A percentile compares a stretch with the other conserved stretches of the same genome.
Evolutionary conservation across 2,797 vertebrate genomes (phyloP).

Genomic region (Acanthis flammea): DNA sequence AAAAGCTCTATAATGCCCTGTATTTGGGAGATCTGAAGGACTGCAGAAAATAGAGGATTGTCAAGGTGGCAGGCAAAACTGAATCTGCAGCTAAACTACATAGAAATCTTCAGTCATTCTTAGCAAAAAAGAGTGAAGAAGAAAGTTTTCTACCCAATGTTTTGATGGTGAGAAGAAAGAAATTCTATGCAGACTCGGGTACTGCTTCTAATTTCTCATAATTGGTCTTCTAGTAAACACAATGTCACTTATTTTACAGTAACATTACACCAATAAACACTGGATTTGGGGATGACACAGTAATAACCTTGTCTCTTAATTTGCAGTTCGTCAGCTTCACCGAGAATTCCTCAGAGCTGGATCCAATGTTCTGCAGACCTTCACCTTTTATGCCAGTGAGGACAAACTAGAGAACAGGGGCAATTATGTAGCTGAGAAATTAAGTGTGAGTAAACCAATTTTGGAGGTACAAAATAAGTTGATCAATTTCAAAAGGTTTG

Average conservation of each 20-base stretch:
- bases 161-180: neutral
- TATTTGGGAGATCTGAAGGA: neutral
- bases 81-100: neutral
- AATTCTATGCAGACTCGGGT: neutral
- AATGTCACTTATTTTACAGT: neutral
- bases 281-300: neutral
- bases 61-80: neutral
- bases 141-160: neutral
- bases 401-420: slow-evolving; percentile 96
- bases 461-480: neutral
- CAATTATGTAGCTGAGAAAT: slow-evolving; percentile 79
- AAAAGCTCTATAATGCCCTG: neutral
- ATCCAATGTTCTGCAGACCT: slow-evolving; percentile 93
- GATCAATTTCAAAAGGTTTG: neutral
- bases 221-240: neutral
- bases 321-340: slow-evolving; percentile 94
- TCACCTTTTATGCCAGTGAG: slow-evolving; percentile 96
- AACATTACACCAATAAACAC: neutral
- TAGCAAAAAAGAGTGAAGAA: neutral
- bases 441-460: slow-evolving; percentile 73
- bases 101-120: neutral
- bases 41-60: neutral
- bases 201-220: neutral
- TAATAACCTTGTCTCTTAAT: neutral
- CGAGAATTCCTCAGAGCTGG: slow-evolving; percentile 93